Evolutionary conservation across 1,140 invertebrate species (phyloP).

Genomic region (Acromyrmex charruanus): DNA sequence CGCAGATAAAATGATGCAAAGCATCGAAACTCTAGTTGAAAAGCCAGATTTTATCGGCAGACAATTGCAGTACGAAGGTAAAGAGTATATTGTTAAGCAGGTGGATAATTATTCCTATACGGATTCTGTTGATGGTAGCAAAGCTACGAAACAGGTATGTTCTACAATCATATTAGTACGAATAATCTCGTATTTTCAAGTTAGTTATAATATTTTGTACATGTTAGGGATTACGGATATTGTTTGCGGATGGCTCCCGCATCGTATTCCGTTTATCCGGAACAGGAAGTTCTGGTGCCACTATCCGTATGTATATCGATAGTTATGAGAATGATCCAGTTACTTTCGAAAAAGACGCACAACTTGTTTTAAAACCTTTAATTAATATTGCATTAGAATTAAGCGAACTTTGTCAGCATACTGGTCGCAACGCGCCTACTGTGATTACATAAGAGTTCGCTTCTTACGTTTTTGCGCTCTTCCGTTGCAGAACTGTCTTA

Average conservation of each 20-base stretch:
- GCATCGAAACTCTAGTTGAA: slow-evolving; percentile 90
- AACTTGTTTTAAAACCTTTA: slow-evolving; percentile 95
- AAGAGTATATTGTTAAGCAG: slow-evolving; percentile 91
- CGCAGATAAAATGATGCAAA: slow-evolving; percentile 95
- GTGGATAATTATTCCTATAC: slow-evolving; percentile 97
- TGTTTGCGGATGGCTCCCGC: slow-evolving; percentile 97
- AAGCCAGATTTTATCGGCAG: slow-evolving; percentile 90
- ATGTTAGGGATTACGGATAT: slow-evolving; percentile 95
- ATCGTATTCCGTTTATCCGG: slow-evolving; percentile 98
- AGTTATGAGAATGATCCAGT: slow-evolving; percentile 91
- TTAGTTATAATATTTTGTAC: slow-evolving; percentile 64
- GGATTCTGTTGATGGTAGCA: slow-evolving; percentile 97
- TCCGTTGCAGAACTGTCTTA: background rate
- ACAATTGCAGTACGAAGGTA: slow-evolving; percentile 88
- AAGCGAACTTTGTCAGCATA: slow-evolving; percentile 94
- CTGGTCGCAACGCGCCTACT: slow-evolving; percentile 95
- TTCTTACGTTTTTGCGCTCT: background rate
- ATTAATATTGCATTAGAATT: slow-evolving; percentile 96
- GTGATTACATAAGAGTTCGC: slow-evolving; percentile 96
- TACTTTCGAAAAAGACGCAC: slow-evolving; percentile 91
- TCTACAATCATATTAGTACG: background rate
- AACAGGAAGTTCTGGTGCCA: slow-evolving; percentile 98
- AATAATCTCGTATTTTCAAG: background rate
- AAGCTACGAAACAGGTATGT: slow-evolving; percentile 95
- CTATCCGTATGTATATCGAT: slow-evolving; percentile 97